Conservation (phyloP, 1,140 invertebrate species). For the Pomacea maculata region DNA sequence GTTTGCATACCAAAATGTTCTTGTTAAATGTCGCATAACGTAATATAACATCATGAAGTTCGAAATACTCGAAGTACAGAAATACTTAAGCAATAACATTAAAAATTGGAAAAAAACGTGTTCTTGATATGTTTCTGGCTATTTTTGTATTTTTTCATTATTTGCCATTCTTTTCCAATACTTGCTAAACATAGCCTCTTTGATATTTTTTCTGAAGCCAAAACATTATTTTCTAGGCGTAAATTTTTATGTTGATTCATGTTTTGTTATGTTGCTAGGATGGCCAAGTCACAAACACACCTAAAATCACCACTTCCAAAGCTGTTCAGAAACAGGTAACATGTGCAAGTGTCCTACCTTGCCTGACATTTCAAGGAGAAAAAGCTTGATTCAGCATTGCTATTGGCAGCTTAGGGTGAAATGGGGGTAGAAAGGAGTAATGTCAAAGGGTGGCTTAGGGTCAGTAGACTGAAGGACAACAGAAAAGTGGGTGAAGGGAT, state of each 20-base stretch:
- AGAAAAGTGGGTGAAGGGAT: no score
- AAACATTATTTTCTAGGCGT: not conserved
- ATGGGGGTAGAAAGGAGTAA: no score
- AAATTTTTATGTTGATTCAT: conserved; percentile 23
- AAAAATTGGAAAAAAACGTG: no score
- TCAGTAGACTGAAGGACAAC: no score
- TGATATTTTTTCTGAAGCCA: conserved; percentile 3
- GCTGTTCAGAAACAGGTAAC: conserved; percentile 46
- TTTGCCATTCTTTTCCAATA: conserved; percentile 7
- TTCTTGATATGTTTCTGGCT: no score
- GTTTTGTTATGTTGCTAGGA: conserved; percentile 42
- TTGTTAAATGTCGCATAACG: no score
- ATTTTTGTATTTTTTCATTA: not conserved
- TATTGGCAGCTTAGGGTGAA: no score
- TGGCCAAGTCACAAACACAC: conserved; percentile 47
- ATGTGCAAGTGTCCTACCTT: not conserved
- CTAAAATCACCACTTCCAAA: conserved; percentile 49
- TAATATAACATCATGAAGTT: no score
- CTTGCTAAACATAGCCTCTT: not conserved
- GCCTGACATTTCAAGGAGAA: not conserved
- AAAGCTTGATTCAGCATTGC: not conserved
- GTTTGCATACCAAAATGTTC: no score
- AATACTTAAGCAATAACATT: no score
- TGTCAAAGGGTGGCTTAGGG: no score
- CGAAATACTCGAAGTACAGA: no score